Base-by-base conservation (phyloP, 2,888 invertebrate species). In the Eupithecia inturbata region DNA sequence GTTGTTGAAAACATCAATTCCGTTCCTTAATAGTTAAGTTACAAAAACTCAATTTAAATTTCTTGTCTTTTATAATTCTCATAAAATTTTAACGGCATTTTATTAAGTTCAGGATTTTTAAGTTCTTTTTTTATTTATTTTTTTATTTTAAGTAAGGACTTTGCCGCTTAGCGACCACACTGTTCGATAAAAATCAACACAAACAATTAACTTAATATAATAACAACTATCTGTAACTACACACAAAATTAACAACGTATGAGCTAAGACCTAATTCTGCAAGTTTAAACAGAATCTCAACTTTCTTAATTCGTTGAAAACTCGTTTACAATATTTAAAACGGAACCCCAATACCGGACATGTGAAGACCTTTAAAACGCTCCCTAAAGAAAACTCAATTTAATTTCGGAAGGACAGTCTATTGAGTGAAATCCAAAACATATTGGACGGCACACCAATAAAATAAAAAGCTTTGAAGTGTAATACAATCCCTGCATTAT, bases 341-440 rank as follows among this genome's bases (percentile, higher is more conserved):
- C 16, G 33, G 79, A 75, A 77, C 80, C 79, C 79, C 68, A 81
- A 81, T 79, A 79, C 75, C 81, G 91, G 90, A 92, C 92, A 88
- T 81, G 86, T 80, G 92, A 91, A 92, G 89, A 90, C 93, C 92
- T 93, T 92, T 92, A 93, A 93, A 93, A 87, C 82, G 84, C 80
- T 85, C 85, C 84, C 78, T 78, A 78, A 39, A 85, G 91, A 89
- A 85, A 87, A 84, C 83, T 81, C 90, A 93, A 94, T 94, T 94
- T 92, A 92, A 93, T 94, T 93, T 92, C 84, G 85, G 82, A 71
- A 85, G 88, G 91, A 89, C 92, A 87, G 86, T 85, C 87, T 85
- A 90, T 91, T 90, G 91, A 90, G 89, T 88, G 92, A 91, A 94
- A 93, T 93, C 91, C 88, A 86, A 91, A 93, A 91, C 92, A 93